A percentile compares a stretch with the other conserved stretches of the same genome.
Conservation (phyloP, 2,888 invertebrate species). For the Oxyteleia sp. region DNA sequence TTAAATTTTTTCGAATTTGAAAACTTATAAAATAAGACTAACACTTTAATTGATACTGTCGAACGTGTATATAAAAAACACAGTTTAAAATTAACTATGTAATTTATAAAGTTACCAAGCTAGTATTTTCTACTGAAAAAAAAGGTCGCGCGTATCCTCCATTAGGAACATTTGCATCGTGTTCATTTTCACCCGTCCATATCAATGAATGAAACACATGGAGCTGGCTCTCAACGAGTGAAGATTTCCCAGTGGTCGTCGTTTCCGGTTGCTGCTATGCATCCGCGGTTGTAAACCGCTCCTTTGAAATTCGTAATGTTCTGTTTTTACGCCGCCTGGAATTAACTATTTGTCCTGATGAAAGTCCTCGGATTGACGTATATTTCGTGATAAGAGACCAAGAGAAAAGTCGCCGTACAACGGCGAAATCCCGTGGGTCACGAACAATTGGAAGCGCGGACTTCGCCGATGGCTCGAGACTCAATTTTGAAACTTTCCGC, state of each 20-base stretch:
- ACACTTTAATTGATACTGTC: no score
- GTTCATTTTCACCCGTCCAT: constrained; percentile 71
- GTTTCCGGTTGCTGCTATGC: constrained; percentile 44
- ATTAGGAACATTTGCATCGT: constrained; percentile 25
- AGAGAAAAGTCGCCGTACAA: constrained; percentile 41
- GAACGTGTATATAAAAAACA: no score
- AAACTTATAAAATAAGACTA: no score
- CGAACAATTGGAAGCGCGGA: constrained; percentile 47
- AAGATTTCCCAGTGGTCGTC: constrained; percentile 84
- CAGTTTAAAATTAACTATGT: no score
- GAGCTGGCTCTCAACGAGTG: constrained; percentile 81
- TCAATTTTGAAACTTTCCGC: constrained; percentile 59
- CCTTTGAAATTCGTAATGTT: constrained; percentile 81
- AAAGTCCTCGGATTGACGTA: constrained; percentile 52
- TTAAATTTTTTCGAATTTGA: no score
- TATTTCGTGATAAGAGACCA: constrained; percentile 34
- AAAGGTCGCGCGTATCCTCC: no score
- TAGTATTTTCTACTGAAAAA: no score
- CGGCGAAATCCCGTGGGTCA: constrained; percentile 51
- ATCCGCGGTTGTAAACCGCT: constrained; percentile 53
- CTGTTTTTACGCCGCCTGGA: constrained; percentile 81
- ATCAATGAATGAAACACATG: constrained; percentile 82
- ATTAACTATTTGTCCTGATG: constrained; percentile 83
- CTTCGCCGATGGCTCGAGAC: constrained; percentile 37
- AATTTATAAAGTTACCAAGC: no score